Percentiles rank a stretch among this genome's conserved stretches.
phyloP scores from a whole-genome alignment of 2,113 vertebrate species.

The Hylia prasina region DNA sequence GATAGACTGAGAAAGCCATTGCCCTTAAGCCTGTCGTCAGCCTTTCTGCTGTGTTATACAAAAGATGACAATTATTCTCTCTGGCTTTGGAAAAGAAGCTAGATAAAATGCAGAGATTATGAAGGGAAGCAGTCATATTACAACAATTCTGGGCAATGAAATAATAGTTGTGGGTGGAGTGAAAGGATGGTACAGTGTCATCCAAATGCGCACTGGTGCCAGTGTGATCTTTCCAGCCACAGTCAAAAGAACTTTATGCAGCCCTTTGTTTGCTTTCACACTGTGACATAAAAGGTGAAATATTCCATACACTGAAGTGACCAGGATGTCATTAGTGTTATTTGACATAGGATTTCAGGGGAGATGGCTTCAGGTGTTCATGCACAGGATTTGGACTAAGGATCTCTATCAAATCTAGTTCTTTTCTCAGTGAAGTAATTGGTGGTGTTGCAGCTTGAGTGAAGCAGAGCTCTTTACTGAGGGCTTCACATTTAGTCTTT shows the following conservation, averaged over 20 bases:
- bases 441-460: not conserved
- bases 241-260: not conserved
- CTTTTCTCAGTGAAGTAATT: not conserved
- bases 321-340: not conserved
- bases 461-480: not conserved
- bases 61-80: not conserved
- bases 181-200: not conserved
- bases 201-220: not conserved
- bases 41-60: not conserved
- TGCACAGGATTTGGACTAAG: not conserved
- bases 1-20: not conserved
- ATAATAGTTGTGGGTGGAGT: not conserved
- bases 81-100: not conserved
- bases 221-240: not conserved
- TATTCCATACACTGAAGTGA: not conserved
- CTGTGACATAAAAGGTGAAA: not conserved
- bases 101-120: constrained; percentile 28
- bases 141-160: not conserved
- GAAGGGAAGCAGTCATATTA: constrained; percentile 12
- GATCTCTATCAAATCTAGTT: not conserved
- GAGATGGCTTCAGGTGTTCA: not conserved
- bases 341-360: not conserved
- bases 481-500: constrained; percentile 42
- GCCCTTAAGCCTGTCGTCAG: not conserved
- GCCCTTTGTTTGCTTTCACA: not conserved